Base-by-base conservation (phyloP, 2,113 vertebrate species). In the Egretta garzetta region DNA sequence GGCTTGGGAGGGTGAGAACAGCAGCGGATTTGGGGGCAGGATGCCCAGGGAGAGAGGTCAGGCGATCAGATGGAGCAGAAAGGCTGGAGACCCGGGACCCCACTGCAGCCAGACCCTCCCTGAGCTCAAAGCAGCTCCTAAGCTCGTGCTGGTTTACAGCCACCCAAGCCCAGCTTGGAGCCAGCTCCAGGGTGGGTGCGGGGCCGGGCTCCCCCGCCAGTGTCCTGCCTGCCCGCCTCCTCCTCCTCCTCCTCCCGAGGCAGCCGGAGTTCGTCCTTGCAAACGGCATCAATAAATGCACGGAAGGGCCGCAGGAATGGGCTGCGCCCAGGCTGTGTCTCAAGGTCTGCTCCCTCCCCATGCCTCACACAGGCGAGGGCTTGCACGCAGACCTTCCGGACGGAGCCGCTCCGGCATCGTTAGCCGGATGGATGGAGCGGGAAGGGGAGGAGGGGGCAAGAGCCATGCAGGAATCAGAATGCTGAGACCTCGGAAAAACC, bases 141-240 rank as follows among this genome's bases (percentile, higher is more conserved):
- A 95, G 22, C 86, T 93, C 66, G 87, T 58, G 75, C 59, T 47
- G 52, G 87, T 95, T 95, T 91, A 53, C 71, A 32, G 3, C n/a
- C 2, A 5, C 91, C 59, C 1, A 3, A 41, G 12, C 39, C 41
- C 41, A 43, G 41, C 14, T 15, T 15, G 41, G 41, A 93, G 60
- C 68, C n/a, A 24, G 43, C 56, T 73, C 43, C 70, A 43, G 41
- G 41, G 41, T 43, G 14, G 41, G 41, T 37, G 45, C 1, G 0
- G 47, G 35, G n/a, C 87, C 0, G 1, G n/a, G 32, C 63, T 88
- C 59, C 72, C 81, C 84, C 1, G 1, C 5, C 0, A 0, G 23
- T 16, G 16, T 35, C 76, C 62, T 75, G 9, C 50, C 80, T 33
- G 33, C 80, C 41, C 14, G 11, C 84, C 41, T 43, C 41, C 41